These are phyloP conservation scores for Meiosimyza platycephala DNA, from an alignment of 2,888 invertebrate genomes.

Conservation along the genomic window DNA sequence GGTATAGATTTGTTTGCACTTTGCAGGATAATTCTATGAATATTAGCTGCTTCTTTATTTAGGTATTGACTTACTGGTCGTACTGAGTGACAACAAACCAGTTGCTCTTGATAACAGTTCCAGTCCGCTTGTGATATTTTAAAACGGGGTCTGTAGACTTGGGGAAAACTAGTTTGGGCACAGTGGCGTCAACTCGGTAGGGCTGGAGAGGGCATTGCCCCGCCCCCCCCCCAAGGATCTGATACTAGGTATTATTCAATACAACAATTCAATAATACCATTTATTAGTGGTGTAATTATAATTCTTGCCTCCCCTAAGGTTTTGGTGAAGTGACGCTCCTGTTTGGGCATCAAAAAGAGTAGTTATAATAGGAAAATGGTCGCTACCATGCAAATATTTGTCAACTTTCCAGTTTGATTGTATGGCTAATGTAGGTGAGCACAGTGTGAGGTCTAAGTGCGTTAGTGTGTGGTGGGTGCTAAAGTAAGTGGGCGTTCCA, in stretches of 20 bases:
- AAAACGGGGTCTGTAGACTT: conserved; percentile 7
- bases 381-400: conserved; percentile 35
- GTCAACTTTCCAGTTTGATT: conserved; percentile 32
- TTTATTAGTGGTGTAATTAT: too few relatives aligned
- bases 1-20: conserved; percentile 35
- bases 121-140: conserved; percentile 25
- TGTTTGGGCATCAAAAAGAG: conserved; percentile 17
- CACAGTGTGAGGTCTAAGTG: conserved; percentile 43
- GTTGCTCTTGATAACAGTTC: conserved; percentile 9
- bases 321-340: too few relatives aligned
- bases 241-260: too few relatives aligned
- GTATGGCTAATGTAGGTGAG: conserved; percentile 23
- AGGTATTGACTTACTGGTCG: conserved; percentile 30
- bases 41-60: conserved; percentile 37
- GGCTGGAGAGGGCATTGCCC: too few relatives aligned
- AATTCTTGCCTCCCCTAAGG: too few relatives aligned
- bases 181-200: too few relatives aligned
- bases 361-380: conserved; percentile 35
- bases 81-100: neutral
- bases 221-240: too few relatives aligned
- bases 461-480: conserved; percentile 40
- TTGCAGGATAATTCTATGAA: conserved; percentile 37
- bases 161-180: too few relatives aligned
- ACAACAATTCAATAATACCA: too few relatives aligned
- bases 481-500: conserved; percentile 41